Evolutionary conservation across 2,797 vertebrate species (phyloP), one percentile per base, ranked within the genome.

Genomic region (Poliocrania exsul): DNA sequence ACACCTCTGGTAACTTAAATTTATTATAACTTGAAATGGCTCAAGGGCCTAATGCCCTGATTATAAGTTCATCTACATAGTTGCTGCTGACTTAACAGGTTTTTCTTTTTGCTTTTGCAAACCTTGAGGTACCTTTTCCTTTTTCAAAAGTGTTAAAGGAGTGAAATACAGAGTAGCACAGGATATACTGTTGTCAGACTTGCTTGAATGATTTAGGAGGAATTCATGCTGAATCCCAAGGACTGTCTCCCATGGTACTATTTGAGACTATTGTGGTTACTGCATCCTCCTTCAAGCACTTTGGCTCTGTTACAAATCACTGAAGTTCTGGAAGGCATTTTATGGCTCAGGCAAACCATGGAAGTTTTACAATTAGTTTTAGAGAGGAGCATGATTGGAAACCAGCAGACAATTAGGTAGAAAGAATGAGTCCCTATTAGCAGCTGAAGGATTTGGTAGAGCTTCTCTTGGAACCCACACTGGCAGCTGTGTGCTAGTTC

Each of bases 381-480:
- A 69, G 72, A 73, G 90, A 33, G 24, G 50, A 88, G 53, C 35
- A 69, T 14, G 82, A 26, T 40, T 75, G 81, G 70, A 58, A 93
- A 83, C 58, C 77, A 79, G 35, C 47, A 51, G 72, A 81, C 86
- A 95, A 96, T 96, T 54, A 84, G 21, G 58, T 86, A 31, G 72
- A 44, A 81, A 86, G 90, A 82, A 79, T 56, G 73, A 81, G 44
- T 49, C 80, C 80, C 92, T 49, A 6, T 92, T 14, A 91, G 86
- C 77, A 84, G 88, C 85, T 86, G 91, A 88, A 92, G 90, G 53
- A 79, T 86, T 87, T 61, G 91, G 91, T 67, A 6, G 82, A 65
- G 75, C 82, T 81, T 20, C 10, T 7, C 85, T 50, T 85, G 87
- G 92, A 80, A 67, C 14, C 20, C 33, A 11, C 3, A 0, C 2